Percentiles rank a stretch among this genome's conserved stretches.
phyloP scores from a whole-genome alignment of 1,140 invertebrate genomes.

The Macrotrachela quadricornifera region DNA sequence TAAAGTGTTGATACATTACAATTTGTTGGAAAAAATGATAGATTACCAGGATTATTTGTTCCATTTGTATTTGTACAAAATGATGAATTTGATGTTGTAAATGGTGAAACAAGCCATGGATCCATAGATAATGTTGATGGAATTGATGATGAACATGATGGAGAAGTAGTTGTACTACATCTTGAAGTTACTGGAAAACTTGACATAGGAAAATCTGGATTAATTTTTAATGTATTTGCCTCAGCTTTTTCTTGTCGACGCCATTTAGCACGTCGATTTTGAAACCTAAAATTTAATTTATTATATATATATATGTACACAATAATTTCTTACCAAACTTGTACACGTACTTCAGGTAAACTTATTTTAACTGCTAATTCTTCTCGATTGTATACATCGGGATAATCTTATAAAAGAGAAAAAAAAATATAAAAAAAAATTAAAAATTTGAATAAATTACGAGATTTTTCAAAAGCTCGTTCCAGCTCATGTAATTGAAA shows the following conservation, averaged over 20 bases:
- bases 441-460: no score
- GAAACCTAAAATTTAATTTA: slow-evolving; percentile 3
- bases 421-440: no score
- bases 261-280: slow-evolving; percentile 9
- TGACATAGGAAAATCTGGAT: slow-evolving; percentile 3
- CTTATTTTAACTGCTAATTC: slow-evolving; percentile 95
- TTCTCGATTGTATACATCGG: slow-evolving; percentile 86
- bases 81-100: no score
- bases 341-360: slow-evolving; percentile 81
- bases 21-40: no score
- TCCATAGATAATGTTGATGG: no score
- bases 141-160: no score
- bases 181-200: no score
- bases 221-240: not conserved
- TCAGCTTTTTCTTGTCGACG: slow-evolving; percentile 9
- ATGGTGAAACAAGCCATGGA: no score
- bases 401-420: slow-evolving; percentile 49
- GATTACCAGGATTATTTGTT: no score
- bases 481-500: slow-evolving; percentile 53
- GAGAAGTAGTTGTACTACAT: no score
- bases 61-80: no score
- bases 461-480: slow-evolving; percentile 17
- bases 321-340: slow-evolving; percentile 42
- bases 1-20: no score
- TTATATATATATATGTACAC: not conserved